phyloP scores from a whole-genome alignment of 2,797 vertebrate genomes.

The Microchirus variegatus region DNA sequence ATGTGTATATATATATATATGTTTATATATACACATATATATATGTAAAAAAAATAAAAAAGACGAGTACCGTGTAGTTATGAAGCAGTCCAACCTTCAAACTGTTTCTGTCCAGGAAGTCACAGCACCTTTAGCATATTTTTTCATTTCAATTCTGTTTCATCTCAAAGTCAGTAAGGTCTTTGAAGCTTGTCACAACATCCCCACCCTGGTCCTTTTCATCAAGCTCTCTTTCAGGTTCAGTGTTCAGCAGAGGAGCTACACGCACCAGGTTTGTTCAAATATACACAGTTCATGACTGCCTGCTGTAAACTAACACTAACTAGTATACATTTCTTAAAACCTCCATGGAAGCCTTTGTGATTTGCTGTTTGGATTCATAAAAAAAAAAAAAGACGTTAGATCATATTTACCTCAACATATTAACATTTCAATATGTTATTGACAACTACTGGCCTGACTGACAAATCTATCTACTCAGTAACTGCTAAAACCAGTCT shows the following conservation, averaged over 20 bases:
- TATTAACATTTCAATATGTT: conserved; percentile 36
- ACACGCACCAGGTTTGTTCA: conserved; percentile 57
- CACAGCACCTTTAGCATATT: conserved; percentile 57
- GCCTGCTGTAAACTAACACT: conserved; percentile 71
- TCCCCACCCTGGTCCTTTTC: conserved; percentile 9
- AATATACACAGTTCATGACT: conserved; percentile 39
- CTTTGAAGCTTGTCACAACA: conserved; percentile 42
- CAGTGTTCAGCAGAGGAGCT: conserved; percentile 63
- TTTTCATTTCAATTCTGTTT: conserved; percentile 24
- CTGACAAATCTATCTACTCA: conserved; percentile 15
- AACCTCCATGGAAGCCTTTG: conserved; percentile 81
- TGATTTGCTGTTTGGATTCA: conserved; percentile 84
- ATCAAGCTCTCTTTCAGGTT: conserved; percentile 48
- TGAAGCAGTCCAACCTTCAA: conserved; percentile 37
- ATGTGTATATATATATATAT: no score
- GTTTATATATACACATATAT: no score
- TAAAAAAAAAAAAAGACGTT: conserved; percentile 10
- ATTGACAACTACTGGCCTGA: conserved; percentile 9
- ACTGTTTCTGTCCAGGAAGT: conserved; percentile 34
- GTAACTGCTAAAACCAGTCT: conserved; percentile 19
- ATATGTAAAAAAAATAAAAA: conserved; percentile 17
- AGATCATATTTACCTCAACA: conserved; percentile 33
- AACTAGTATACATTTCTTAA: conserved; percentile 66
- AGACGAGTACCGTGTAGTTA: conserved; percentile 37
- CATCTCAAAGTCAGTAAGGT: conserved; percentile 44